Evolutionary conservation across 2,888 invertebrate species (phyloP).

Genomic region (Yponomeuta sedellus): DNA sequence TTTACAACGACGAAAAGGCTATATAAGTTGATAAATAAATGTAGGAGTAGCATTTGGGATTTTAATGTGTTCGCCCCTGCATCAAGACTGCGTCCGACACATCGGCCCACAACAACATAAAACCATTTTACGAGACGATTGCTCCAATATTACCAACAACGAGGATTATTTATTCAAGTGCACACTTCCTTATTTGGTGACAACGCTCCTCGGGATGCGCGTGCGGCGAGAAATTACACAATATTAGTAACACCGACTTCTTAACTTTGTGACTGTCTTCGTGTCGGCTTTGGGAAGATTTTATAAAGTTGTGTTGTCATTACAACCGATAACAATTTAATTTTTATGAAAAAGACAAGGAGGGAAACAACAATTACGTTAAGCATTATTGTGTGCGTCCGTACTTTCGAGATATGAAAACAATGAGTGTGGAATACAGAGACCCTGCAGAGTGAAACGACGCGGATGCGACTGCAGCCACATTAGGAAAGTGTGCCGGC

Average conservation of each 20-base stretch:
- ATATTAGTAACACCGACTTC: background rate
- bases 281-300: background rate
- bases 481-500: slow-evolving; percentile 62
- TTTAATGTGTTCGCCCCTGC: slow-evolving; percentile 4
- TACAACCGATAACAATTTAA: background rate
- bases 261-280: background rate
- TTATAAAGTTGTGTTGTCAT: background rate
- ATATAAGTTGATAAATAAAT: slow-evolving; percentile 11
- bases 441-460: background rate
- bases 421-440: slow-evolving; percentile 10
- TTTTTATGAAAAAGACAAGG: background rate
- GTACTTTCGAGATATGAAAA: background rate
- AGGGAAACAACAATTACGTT: background rate
- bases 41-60: slow-evolving; percentile 2
- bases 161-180: slow-evolving; percentile 55
- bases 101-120: slow-evolving; percentile 12
- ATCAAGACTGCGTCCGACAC: background rate
- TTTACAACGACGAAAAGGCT: background rate
- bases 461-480: slow-evolving; percentile 49
- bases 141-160: slow-evolving; percentile 12
- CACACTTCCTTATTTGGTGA: slow-evolving; percentile 49
- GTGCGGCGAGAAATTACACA: slow-evolving; percentile 2
- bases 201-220: slow-evolving; percentile 14
- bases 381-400: background rate
- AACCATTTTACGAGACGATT: slow-evolving; percentile 16